These are phyloP conservation scores for Cybosia mesomella DNA, from an alignment of 2,888 invertebrate species.

Conservation along the genomic window DNA sequence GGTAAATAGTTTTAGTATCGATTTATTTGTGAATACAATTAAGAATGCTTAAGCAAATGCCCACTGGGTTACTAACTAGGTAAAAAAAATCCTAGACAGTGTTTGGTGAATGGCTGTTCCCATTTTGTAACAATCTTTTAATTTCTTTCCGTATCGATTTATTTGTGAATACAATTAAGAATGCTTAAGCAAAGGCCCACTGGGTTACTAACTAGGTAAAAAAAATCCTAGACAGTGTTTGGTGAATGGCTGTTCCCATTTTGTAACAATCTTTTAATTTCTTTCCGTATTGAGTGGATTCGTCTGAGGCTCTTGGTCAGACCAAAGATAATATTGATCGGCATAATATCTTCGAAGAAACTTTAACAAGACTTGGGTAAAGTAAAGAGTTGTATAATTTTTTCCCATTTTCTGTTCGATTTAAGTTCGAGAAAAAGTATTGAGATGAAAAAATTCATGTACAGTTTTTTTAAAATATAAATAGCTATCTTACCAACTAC, in stretches of 20 bases:
- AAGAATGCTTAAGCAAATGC: conserved; percentile 26
- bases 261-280: conserved; percentile 45
- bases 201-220: conserved; percentile 27
- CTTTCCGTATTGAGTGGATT: conserved; percentile 38
- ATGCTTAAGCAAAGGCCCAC: conserved; percentile 28
- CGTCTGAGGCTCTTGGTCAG: conserved; percentile 13
- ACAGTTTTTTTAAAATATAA: too few species aligned
- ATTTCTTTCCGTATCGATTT: too few species aligned
- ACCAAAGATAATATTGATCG: conserved; percentile 33
- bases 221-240: conserved; percentile 22
- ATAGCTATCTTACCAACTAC: too few species aligned
- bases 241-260: conserved; percentile 30
- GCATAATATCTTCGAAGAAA: conserved; percentile 14
- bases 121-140: too few species aligned
- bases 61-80: conserved; percentile 26
- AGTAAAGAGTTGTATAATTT: not conserved
- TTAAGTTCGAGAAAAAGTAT: too few species aligned
- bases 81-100: conserved; percentile 24
- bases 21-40: not conserved
- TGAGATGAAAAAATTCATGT: too few species aligned
- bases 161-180: too few species aligned
- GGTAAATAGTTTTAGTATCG: not conserved
- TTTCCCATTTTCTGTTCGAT: too few species aligned
- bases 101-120: conserved; percentile 29
- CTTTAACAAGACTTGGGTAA: not conserved